Evolutionary conservation across 23 tunicate species (phyloP).

Genomic region (Oikopleura vanhoeffeni): DNA sequence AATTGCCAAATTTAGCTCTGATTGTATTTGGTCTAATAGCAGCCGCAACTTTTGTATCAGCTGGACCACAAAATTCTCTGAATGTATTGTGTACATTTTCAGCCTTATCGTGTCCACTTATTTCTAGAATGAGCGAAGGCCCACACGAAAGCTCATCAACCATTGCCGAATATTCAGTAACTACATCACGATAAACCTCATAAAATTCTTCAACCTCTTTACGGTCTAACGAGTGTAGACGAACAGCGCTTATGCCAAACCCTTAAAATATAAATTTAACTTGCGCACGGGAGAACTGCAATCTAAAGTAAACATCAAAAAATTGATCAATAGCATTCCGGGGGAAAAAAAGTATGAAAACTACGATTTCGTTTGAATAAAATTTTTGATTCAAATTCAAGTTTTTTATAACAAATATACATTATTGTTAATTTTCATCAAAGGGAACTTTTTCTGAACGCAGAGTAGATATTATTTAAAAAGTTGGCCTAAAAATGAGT

Average conservation of each 20-base stretch:
- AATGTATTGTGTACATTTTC: slow-evolving; percentile 21
- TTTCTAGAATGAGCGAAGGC: slow-evolving; percentile 54
- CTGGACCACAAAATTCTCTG: slow-evolving; percentile 83
- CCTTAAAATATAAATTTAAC: background rate
- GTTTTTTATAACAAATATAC: too few relatives aligned
- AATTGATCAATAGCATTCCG: too few relatives aligned
- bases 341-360: too few relatives aligned
- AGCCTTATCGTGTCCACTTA: too few relatives aligned
- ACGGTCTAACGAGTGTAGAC: background rate
- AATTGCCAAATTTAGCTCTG: slow-evolving; percentile 80
- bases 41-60: slow-evolving; percentile 82
- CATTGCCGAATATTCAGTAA: slow-evolving; percentile 67
- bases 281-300: too few relatives aligned
- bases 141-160: slow-evolving; percentile 49
- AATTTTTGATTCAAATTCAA: too few relatives aligned
- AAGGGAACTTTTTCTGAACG: too few relatives aligned
- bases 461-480: too few relatives aligned
- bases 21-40: slow-evolving; percentile 65
- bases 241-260: background rate
- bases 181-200: slow-evolving; percentile 83
- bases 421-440: too few relatives aligned
- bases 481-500: too few relatives aligned
- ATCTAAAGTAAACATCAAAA: too few relatives aligned
- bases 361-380: too few relatives aligned
- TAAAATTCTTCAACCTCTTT: slow-evolving; percentile 73